Evolutionary conservation across 2,888 invertebrate species (phyloP), one percentile per base, ranked within the genome.

Genomic region (Dynastes hyllus): DNA sequence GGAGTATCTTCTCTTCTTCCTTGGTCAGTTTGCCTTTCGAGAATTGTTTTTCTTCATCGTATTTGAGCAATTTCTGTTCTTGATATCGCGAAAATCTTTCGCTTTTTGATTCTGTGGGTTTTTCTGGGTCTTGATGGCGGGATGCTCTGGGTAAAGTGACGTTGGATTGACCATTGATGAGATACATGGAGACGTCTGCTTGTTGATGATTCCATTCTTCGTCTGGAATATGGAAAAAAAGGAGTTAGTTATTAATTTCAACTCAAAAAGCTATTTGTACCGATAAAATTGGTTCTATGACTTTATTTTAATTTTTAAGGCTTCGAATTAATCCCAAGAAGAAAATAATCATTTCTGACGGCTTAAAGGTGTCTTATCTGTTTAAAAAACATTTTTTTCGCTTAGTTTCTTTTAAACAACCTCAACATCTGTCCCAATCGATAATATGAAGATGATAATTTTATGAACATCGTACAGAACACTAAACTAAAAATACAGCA

Each of bases 141-240:
- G 78, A 61, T 82, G 84, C 88, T 84, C 86, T 86, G 55, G 86
- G 87, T 80, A 86, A 82, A 79, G 85, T 87, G 73, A 87, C 85
- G 80, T 84, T 88, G 84, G 91, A 90, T 0, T 91, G 90, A 82
- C 91, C 91, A 84, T 92, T 91, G 91, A 93, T 92, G 88, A 93
- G 89, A 86, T 93, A 93, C 70, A 90, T 85, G 1, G 90, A 88
- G 50, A 89, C 89, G 80, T 91, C 90, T 9, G 92, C 91, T 22
- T 92, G 91, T 83, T 93, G 92, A 81, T 92, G 92, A 67, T 92
- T 93, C 94, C 94, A 95, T 86, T 95, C 95, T 85, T 95, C 95
- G 89, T 95, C 95, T 95, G 8, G 92, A 92, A 85, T 70, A 8
- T 63, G 27, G 1, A 63, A 63, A 63, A 9, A 2, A 45, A 63